Base-by-base conservation (phyloP, 2,113 vertebrate genomes). In the Donacobius atricapilla region DNA sequence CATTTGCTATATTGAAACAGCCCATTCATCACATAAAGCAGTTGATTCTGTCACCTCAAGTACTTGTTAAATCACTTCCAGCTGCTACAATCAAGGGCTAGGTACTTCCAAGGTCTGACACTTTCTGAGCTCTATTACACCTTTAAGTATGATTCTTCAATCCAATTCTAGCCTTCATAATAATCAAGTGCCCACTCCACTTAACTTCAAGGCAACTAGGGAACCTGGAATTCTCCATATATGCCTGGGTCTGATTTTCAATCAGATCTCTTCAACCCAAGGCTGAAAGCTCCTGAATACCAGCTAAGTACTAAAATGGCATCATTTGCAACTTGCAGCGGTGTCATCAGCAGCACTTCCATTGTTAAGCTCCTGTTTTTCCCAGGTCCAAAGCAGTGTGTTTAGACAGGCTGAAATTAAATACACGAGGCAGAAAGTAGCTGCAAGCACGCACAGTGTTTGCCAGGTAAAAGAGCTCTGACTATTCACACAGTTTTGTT, bases 41-140 rank as follows among this genome's bases (percentile, higher is more conserved):
- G 98, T 97, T 98, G 98, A 98, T 98, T 98, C 98, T 98, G 97
- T 98, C 98, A 97, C 95, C 95, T 98, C 97, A 97, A 98, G 98
- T 97, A 98, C 98, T 98, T 97, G 97, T 98, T 98, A 98, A 98
- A 98, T 98, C 98, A 98, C 97, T 98, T 98, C 98, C 98, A 98
- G 97, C 98, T 98, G 98, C 98, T 98, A 97, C 97, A 98, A 98
- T 98, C 98, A 98, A 98, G 97, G 97, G 91, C 96, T 97, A 97
- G 97, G 97, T 98, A 98, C 98, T 98, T 98, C 96, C 97, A 94
- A 97, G 97, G 97, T 96, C 98, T 98, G 98, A 72, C 96, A 97
- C 97, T 97, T 98, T 98, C 97, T 97, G 94, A 98, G 97, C 98
- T 97, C 96, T 94, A 97, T 97, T 98, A 97, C 97, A 98, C 97